Conservation (phyloP, 2,113 vertebrate genomes). For the Platichthys flesus region DNA sequence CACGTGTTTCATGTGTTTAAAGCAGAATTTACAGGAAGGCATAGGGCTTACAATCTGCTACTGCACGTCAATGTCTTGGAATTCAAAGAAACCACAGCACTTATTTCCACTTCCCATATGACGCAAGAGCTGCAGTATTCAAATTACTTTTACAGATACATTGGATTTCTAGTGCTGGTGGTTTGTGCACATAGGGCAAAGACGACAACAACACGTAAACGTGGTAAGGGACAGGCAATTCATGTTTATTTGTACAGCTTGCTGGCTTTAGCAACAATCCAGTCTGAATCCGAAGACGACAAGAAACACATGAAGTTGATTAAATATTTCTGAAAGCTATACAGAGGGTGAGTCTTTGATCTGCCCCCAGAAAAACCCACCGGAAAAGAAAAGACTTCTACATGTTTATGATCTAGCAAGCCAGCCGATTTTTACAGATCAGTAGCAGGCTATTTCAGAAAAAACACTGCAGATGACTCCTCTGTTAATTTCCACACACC, state of each 20-base stretch:
- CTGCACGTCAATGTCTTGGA: conserved; percentile 3
- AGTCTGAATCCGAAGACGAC: background rate
- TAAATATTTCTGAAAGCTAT: background rate
- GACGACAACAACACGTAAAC: background rate
- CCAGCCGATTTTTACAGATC: background rate
- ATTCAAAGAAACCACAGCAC: background rate
- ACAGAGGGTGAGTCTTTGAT: background rate
- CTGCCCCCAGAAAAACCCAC: background rate
- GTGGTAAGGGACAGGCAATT: background rate
- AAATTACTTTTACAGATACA: background rate
- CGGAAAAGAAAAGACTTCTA: background rate
- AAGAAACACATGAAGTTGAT: background rate
- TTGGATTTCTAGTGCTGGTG: background rate
- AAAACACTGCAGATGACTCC: no score
- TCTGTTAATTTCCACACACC: background rate
- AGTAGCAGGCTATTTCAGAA: background rate
- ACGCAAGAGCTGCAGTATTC: background rate
- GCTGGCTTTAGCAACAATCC: background rate
- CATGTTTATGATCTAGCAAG: no score
- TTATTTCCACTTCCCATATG: conserved; percentile 4
- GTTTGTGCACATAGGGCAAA: background rate
- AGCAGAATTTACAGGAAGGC: conserved; percentile 17
- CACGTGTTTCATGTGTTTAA: background rate
- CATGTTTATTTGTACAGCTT: conserved; percentile 1
- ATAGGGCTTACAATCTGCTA: background rate